Percentiles rank a stretch among this genome's conserved stretches.
phyloP scores from a whole-genome alignment of 2,888 invertebrate genomes.

The Coleophora deauratella region DNA sequence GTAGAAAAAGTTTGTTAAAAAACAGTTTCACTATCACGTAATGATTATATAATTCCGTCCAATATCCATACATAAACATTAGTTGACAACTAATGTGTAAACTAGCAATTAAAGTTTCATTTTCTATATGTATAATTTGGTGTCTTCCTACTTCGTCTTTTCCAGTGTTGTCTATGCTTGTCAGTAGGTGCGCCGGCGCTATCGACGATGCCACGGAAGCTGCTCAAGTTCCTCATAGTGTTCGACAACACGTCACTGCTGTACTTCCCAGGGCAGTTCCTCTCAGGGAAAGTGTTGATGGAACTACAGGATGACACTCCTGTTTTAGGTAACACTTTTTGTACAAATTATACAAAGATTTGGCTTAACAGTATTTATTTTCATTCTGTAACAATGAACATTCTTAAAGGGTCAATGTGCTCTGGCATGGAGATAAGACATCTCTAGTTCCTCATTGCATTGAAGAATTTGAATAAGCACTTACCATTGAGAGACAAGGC shows the following conservation, averaged over 20 bases:
- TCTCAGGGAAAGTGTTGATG: constrained; percentile 92
- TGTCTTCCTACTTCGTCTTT: background rate
- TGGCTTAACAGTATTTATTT: no score
- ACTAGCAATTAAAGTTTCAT: background rate
- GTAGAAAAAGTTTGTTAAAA: no score
- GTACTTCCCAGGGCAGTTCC: constrained; percentile 95
- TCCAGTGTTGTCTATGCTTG: constrained; percentile 1
- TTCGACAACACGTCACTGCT: constrained; percentile 94
- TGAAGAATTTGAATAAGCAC: no score
- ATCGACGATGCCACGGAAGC: constrained; percentile 84
- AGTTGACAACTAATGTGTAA: no score
- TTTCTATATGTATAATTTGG: background rate
- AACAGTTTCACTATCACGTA: no score
- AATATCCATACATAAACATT: background rate
- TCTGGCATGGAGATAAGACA: no score
- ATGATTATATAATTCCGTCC: background rate
- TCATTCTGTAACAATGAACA: no score
- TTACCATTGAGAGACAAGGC: no score
- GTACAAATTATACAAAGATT: no score
- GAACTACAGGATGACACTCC: constrained; percentile 95
- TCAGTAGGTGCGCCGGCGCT: no score
- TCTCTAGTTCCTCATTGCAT: no score
- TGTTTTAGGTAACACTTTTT: constrained; percentile 82
- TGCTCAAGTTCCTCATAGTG: constrained; percentile 93
- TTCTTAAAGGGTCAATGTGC: no score